phyloP scores from a whole-genome alignment of 64 coral and sea anemone genomes.

The Trachythela sp. region DNA sequence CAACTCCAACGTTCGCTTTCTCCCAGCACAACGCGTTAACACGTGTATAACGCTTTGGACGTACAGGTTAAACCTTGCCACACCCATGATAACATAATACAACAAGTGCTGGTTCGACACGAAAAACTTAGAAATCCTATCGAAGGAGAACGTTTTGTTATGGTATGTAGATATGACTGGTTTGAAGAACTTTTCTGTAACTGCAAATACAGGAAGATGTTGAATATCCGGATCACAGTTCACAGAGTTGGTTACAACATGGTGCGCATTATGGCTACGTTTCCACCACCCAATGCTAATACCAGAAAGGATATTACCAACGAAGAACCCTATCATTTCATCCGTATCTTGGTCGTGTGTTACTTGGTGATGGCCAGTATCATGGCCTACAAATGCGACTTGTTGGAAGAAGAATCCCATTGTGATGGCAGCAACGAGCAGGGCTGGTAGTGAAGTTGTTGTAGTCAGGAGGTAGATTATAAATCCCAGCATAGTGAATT shows the following conservation, averaged over 20 bases:
- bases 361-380: slow-evolving; percentile 75
- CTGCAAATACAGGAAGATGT: slow-evolving; percentile 83
- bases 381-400: slow-evolving; percentile 91
- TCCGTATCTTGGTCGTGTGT: slow-evolving; percentile 70
- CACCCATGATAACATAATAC: slow-evolving; percentile 85
- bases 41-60: slow-evolving; percentile 76
- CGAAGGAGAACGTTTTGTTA: slow-evolving; percentile 68
- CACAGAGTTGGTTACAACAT: slow-evolving; percentile 96
- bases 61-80: slow-evolving; percentile 91
- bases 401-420: slow-evolving; percentile 94
- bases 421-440: slow-evolving; percentile 54
- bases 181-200: slow-evolving; percentile 97
- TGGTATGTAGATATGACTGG: slow-evolving; percentile 83
- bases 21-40: slow-evolving; percentile 53
- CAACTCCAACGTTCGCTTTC: slow-evolving; percentile 46
- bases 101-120: slow-evolving; percentile 76
- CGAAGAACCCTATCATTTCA: slow-evolving; percentile 63
- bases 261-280: slow-evolving; percentile 92
- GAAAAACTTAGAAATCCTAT: slow-evolving; percentile 73
- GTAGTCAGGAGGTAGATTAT: slow-evolving; percentile 7
- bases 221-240: slow-evolving; percentile 97
- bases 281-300: slow-evolving; percentile 99
- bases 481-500: slow-evolving; percentile 26
- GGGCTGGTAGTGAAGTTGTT: slow-evolving; percentile 36
- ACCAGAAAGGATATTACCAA: slow-evolving; percentile 81